Evolutionary conservation across 2,113 vertebrate species (phyloP).

Genomic region (Burhinus oedicnemus): DNA sequence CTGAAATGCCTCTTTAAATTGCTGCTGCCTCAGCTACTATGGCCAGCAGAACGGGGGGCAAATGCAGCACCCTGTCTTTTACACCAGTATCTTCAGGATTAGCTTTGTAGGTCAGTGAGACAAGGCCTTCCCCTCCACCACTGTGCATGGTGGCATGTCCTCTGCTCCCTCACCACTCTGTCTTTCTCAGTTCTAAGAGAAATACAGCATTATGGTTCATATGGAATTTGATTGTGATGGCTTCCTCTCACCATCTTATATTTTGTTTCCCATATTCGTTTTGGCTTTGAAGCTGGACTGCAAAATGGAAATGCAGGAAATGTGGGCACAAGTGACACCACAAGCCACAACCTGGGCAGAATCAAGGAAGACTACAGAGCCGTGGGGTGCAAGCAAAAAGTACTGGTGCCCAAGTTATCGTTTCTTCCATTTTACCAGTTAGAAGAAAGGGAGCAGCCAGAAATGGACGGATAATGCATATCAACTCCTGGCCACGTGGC

Average conservation of each 20-base stretch:
- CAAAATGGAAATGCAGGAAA: not conserved
- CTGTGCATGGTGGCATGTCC: not conserved
- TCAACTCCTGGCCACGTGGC: not conserved
- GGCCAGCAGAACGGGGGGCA: not conserved
- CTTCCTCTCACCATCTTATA: not conserved
- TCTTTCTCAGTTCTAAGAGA: not conserved
- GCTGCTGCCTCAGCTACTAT: not conserved
- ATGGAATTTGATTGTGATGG: not conserved
- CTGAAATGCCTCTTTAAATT: not conserved
- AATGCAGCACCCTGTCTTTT: not conserved
- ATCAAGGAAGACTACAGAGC: not conserved
- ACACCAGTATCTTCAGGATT: not conserved
- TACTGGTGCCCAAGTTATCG: not conserved
- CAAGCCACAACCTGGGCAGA: not conserved
- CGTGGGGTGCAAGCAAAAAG: not conserved
- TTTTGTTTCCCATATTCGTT: not conserved
- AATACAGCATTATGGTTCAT: not conserved
- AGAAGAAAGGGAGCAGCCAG: not conserved
- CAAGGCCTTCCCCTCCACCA: not conserved
- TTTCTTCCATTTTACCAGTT: not conserved
- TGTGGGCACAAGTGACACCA: not conserved
- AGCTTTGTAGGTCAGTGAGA: not conserved
- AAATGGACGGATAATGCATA: not conserved
- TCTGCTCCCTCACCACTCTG: not conserved
- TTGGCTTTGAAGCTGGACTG: not conserved